Evolutionary conservation across 2,797 vertebrate genomes (phyloP), one percentile per base, ranked within the genome.

Genomic region (Tarsius wallacei): DNA sequence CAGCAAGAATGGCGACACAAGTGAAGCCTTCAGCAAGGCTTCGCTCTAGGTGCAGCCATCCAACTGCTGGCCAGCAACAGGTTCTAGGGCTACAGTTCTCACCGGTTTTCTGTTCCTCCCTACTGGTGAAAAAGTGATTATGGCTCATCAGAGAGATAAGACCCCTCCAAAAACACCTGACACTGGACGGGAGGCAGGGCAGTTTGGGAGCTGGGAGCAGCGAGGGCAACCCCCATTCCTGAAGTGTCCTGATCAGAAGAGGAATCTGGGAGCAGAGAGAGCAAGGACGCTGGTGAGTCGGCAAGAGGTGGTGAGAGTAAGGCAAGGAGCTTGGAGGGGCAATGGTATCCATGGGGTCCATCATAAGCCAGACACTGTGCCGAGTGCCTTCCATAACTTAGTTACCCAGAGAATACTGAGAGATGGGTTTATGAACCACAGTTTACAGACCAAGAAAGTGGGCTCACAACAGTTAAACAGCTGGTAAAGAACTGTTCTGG

Each of bases 21-120:
- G 86, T 15, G 1, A 51, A 89, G 91, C 94, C 81, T 87, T 98
- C 88, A 91, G 97, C 96, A 96, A 97, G 94, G 97, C 92, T 93
- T 42, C 97, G 97, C 93, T 95, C 53, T 80, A 76, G 91, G 84
- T 94, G 97, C 96, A 93, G 96, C 87, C 91, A 87, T 64, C 91
- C 97, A 87, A 90, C 42, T 90, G 76, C 95, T 70, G 88, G 95
- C 92, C 96, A 95, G 82, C 81, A 97, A 95, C 96, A 86, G 97
- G 93, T 94, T 98, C 96, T 64, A 97, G 96, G 88, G 98, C 96
- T 96, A 94, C 17, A 95, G 96, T 96, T 91, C 98, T 94, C 70
- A 97, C 96, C 96, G 93, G 90, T 93, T 96, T 97, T 95, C 96
- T 95, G 87, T 98, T 97, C 97, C 96, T 98, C 97, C 92, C 94